These are phyloP conservation scores for Petrocephalus microphthalmus DNA, from an alignment of 2,113 vertebrate genomes.

Conservation along the genomic window DNA sequence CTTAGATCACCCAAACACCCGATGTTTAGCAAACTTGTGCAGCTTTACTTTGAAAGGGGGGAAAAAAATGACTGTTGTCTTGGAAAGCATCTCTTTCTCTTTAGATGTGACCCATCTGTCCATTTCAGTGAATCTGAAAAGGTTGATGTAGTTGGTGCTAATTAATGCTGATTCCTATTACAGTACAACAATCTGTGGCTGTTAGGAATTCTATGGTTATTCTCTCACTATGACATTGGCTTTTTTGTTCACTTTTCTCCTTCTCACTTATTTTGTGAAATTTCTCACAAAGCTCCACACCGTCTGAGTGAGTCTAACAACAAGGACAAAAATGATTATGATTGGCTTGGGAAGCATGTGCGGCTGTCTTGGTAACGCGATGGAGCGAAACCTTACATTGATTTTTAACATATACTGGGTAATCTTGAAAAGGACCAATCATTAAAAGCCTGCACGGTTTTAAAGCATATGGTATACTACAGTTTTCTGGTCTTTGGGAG, in stretches of 20 bases:
- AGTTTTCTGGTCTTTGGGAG: not conserved
- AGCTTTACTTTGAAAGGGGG: not conserved
- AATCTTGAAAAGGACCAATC: not conserved
- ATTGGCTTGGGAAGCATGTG: not conserved
- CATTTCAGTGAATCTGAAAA: not conserved
- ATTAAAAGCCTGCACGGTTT: not conserved
- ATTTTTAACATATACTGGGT: not conserved
- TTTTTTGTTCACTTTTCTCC: not conserved
- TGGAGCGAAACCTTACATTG: not conserved
- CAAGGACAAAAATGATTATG: not conserved
- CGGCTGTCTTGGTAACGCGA: not conserved
- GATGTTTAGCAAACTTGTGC: not conserved
- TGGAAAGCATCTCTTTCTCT: not conserved
- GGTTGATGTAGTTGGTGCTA: not conserved
- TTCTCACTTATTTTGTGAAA: not conserved
- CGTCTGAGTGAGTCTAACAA: not conserved
- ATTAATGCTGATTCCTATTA: not conserved
- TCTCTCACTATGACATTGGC: not conserved
- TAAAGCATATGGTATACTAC: not conserved
- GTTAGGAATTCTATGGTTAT: not conserved
- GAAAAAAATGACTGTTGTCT: not conserved
- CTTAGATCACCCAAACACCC: too few species aligned
- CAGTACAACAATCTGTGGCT: not conserved
- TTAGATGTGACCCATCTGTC: not conserved
- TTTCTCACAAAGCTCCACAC: not conserved